Evolutionary conservation across 2,113 vertebrate species (phyloP), one percentile per base, ranked within the genome.

Genomic region (Lonchura striata): DNA sequence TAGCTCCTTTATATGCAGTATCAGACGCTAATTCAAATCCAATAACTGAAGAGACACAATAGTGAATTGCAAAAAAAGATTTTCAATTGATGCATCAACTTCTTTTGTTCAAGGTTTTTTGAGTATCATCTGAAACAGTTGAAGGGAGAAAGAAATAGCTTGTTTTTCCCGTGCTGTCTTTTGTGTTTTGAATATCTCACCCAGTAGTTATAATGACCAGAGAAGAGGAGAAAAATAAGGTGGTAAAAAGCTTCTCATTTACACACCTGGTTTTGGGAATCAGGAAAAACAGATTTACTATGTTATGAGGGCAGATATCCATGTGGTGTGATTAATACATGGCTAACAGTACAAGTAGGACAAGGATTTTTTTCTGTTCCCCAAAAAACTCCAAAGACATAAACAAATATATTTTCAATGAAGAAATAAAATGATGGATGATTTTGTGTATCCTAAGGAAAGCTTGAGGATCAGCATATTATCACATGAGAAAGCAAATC

Each of bases 11-110:
- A 11, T 41, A 80, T 50, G 15, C 15, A 41, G 11, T 59, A 82
- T 50, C n/a, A 59, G 61, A 54, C 46, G 33, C 21, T 76, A 68
- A 63, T 28, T 5, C 7, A 14, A 54, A 86, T 22, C 13, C 54
- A 63, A 18, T 42, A 78, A 15, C 2, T 3, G 4, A 85, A 72
- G 25, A 60, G 24, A 17, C 8, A 49, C 11, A 81, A 12, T 4
- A 61, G 22, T 69, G 25, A 66, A 54, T 80, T 57, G 6, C 11
- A 69, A 75, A 23, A 6, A 54, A 61, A 82, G 39, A 4, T 1
- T 10, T 9, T 52, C 16, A 28, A 0, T 18, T 46, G 9, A 21
- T 2, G 5, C 2, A 6, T 47, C 11, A 72, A 33, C 4, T 61
- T 70, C 11, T 82, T 86, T 72, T 69, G 11, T 66, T 82, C 35